Evolutionary conservation across 92 coral and sea anemone species (phyloP).

Genomic region (Epizoanthus fatuus): DNA sequence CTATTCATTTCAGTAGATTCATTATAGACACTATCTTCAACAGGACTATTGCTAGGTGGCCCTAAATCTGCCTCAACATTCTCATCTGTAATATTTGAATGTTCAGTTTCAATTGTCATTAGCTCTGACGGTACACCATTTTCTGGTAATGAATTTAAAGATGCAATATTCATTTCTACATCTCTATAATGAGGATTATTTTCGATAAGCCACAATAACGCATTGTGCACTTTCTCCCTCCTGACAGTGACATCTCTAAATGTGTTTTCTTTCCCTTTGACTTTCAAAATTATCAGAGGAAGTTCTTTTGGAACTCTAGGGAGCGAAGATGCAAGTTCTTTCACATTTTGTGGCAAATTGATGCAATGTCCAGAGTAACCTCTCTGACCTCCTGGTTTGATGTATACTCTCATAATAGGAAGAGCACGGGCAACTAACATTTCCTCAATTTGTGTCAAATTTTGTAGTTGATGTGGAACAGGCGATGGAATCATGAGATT

Average conservation of each 20-base stretch:
- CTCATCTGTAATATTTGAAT: background rate
- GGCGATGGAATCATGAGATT: no score
- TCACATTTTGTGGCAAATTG: no score
- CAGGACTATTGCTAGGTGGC: conserved; percentile 34
- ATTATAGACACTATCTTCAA: conserved; percentile 45
- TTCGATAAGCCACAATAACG: conserved; percentile 38
- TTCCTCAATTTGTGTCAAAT: no score
- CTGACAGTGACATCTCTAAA: conserved; percentile 55
- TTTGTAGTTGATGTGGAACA: no score
- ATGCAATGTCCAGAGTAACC: no score
- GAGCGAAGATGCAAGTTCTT: conserved; percentile 17
- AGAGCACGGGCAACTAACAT: no score
- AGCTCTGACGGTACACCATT: conserved; percentile 49
- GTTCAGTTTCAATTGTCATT: conserved; percentile 48
- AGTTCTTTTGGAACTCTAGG: conserved; percentile 59
- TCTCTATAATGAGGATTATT: conserved; percentile 35
- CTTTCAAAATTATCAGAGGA: conserved; percentile 49
- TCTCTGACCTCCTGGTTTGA: background rate
- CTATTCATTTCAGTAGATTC: conserved; percentile 63
- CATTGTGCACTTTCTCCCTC: conserved; percentile 51
- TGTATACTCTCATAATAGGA: no score
- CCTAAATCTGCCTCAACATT: conserved; percentile 27
- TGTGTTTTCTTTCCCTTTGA: conserved; percentile 57
- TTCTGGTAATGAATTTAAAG: conserved; percentile 41
- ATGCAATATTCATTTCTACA: conserved; percentile 10